These are phyloP conservation scores for Liasis olivaceus DNA, from an alignment of 2,797 vertebrate species.

Conservation along the genomic window DNA sequence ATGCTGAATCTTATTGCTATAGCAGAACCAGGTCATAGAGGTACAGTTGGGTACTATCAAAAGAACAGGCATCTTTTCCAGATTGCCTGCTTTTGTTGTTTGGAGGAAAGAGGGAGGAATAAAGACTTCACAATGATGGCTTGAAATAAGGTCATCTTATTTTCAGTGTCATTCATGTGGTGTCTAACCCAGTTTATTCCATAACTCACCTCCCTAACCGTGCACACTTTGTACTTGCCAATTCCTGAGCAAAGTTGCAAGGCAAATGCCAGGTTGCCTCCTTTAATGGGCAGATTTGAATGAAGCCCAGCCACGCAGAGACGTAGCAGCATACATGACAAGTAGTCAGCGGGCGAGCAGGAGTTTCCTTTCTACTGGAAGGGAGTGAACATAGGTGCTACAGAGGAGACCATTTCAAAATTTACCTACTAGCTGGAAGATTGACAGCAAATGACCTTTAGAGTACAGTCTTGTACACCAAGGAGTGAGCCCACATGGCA, in stretches of 20 bases:
- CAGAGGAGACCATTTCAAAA: background rate
- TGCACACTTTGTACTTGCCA: background rate
- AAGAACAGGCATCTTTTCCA: background rate
- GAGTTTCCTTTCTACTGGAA: background rate
- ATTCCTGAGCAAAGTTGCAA: background rate
- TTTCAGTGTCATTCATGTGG: background rate
- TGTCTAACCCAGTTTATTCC: background rate
- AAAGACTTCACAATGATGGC: background rate
- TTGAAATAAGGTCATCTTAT: background rate
- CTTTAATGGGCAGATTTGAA: constrained; percentile 8
- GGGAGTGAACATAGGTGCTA: background rate
- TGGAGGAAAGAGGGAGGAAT: background rate
- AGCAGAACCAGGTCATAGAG: background rate
- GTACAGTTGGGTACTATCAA: background rate
- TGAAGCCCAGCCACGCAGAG: background rate
- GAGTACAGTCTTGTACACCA: background rate
- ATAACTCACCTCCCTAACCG: background rate
- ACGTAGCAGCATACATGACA: background rate
- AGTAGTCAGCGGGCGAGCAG: background rate
- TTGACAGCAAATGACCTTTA: background rate
- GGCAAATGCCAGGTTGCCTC: background rate
- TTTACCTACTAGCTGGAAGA: background rate
- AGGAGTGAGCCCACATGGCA: background rate
- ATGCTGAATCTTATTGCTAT: background rate
- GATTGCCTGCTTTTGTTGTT: background rate